Conservation (phyloP, 2,888 invertebrate genomes). For the Dasypolia templi region DNA sequence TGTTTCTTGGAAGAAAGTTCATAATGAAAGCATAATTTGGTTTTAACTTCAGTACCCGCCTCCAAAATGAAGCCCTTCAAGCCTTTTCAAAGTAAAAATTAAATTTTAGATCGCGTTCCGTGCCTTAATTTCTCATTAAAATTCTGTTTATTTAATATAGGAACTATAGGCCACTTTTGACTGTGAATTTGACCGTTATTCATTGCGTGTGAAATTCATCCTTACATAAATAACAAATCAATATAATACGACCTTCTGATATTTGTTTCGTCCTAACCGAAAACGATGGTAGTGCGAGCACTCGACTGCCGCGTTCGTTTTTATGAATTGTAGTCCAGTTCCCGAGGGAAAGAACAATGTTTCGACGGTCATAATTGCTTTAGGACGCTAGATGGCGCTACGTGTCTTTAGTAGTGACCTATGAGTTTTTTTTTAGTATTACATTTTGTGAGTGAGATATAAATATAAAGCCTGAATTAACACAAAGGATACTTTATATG, state of each 20-base stretch:
- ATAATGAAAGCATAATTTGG: constrained; percentile 73
- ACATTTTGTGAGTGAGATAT: no score
- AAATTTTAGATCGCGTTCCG: constrained; percentile 71
- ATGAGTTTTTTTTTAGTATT: no score
- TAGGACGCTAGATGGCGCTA: no score
- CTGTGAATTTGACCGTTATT: neutral
- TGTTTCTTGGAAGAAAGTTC: constrained; percentile 65
- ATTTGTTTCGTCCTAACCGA: neutral
- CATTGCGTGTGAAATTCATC: neutral
- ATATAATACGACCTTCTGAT: neutral
- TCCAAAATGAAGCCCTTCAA: constrained; percentile 72
- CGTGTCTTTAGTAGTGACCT: no score
- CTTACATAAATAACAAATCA: neutral
- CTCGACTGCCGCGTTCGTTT: neutral
- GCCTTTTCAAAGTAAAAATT: constrained; percentile 76
- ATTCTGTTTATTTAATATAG: constrained; percentile 66
- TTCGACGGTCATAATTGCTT: no score
- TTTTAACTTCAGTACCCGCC: constrained; percentile 71
- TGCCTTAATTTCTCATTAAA: constrained; percentile 73
- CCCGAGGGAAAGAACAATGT: no score
- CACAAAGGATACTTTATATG: no score
- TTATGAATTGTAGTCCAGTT: no score
- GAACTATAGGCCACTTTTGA: constrained; percentile 2
- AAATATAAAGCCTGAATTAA: no score
- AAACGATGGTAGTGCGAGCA: neutral